A percentile compares a stretch with the other conserved stretches of the same genome.
These are phyloP conservation scores for Synergus laeviventris DNA, from an alignment of 2,888 invertebrate species.

Conservation along the genomic window DNA sequence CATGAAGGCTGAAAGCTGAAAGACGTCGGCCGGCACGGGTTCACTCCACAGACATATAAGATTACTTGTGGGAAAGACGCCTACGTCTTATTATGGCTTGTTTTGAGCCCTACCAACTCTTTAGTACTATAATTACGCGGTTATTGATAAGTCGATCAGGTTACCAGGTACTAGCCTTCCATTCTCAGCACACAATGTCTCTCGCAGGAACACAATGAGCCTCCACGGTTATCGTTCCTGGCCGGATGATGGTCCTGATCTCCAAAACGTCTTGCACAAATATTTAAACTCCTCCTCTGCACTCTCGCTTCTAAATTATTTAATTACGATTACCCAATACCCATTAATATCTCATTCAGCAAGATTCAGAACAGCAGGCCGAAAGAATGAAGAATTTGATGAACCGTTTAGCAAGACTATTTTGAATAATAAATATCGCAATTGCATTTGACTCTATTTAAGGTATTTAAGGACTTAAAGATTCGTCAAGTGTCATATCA, in stretches of 20 bases:
- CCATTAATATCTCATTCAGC: background rate
- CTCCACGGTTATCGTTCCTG: background rate
- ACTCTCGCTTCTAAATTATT: background rate
- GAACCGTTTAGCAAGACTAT: background rate
- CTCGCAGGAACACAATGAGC: conserved; percentile 49
- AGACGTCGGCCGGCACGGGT: conserved; percentile 69
- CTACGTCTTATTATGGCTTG: conserved; percentile 76
- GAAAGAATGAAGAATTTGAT: background rate
- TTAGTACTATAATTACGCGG: conserved; percentile 75
- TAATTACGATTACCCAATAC: no score
- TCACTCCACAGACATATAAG: conserved; percentile 73
- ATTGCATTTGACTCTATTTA: background rate
- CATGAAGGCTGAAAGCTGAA: conserved; percentile 67
- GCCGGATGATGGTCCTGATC: conserved; percentile 40
- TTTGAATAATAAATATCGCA: background rate
- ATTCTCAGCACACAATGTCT: conserved; percentile 53
- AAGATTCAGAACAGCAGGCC: background rate
- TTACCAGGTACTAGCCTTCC: conserved; percentile 64
- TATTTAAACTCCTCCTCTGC: conserved; percentile 16
- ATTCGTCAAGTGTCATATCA: conserved; percentile 1
- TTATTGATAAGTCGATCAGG: conserved; percentile 76
- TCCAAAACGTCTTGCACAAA: conserved; percentile 32
- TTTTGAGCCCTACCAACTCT: conserved; percentile 75
- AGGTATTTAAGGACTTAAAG: background rate
- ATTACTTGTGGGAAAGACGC: conserved; percentile 76